phyloP scores from a whole-genome alignment of 2,888 invertebrate genomes.

The Acanthopleura granulata region DNA sequence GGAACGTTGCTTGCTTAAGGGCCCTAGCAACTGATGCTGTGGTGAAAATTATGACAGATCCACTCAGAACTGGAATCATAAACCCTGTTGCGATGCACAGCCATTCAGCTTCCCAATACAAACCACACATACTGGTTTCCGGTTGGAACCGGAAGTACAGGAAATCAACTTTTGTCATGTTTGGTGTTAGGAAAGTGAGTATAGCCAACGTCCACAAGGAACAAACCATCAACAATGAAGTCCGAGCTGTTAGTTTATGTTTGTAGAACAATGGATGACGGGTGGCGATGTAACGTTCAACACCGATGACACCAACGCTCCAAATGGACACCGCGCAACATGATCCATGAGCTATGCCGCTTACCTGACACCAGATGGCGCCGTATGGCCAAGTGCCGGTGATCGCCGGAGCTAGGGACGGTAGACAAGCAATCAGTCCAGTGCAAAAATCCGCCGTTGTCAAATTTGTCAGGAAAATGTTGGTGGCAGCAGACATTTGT shows the following conservation, averaged over 20 bases:
- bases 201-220: not conserved
- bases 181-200: not conserved
- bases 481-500: no score
- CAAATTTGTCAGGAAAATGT: no score
- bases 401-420: not conserved
- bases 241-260: not conserved
- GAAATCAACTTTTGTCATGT: not conserved
- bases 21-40: not conserved
- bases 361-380: not conserved
- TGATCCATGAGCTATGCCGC: not conserved
- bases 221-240: not conserved
- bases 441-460: no score
- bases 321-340: not conserved
- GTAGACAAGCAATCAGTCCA: no score
- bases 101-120: not conserved
- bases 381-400: not conserved
- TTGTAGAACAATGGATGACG: not conserved
- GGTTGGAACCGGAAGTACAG: not conserved
- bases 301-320: not conserved
- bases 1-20: not conserved
- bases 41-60: not conserved
- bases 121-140: not conserved
- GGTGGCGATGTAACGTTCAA: not conserved
- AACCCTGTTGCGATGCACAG: not conserved
- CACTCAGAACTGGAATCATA: not conserved